Evolutionary conservation across 2,888 invertebrate species (phyloP).

Genomic region (Dolichopus griseipennis): DNA sequence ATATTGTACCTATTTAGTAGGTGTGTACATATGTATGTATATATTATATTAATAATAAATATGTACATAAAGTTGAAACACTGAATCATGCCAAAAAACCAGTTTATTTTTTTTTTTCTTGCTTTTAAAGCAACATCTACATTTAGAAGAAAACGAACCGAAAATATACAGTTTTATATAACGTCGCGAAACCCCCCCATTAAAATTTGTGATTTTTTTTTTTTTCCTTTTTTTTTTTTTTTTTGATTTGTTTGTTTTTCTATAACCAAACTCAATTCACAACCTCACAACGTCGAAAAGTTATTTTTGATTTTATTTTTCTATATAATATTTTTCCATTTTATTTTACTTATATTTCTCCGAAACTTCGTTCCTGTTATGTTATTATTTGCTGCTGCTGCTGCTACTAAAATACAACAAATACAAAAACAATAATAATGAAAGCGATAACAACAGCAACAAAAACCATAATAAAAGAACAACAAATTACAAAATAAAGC

Average conservation of each 20-base stretch:
- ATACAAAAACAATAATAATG: background rate
- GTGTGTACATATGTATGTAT: no score
- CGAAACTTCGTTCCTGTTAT: background rate
- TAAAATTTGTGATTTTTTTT: background rate
- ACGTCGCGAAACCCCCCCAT: background rate
- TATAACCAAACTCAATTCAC: background rate
- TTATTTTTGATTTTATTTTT: background rate
- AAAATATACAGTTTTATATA: background rate
- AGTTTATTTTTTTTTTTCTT: background rate
- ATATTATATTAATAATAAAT: no score
- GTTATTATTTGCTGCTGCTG: no score
- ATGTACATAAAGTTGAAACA: background rate
- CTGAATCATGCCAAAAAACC: conserved; percentile 4
- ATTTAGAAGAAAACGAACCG: background rate
- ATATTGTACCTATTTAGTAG: no score
- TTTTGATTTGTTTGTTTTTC: no score
- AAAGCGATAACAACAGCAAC: no score
- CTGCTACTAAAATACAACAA: background rate
- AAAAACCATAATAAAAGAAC: no score
- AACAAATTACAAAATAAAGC: no score
- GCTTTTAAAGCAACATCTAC: background rate
- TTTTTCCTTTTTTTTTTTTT: background rate
- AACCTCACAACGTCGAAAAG: background rate
- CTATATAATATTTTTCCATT: background rate
- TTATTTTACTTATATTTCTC: background rate